phyloP scores from a whole-genome alignment of 2,797 vertebrate species.

The Macroramphosus scolopax region DNA sequence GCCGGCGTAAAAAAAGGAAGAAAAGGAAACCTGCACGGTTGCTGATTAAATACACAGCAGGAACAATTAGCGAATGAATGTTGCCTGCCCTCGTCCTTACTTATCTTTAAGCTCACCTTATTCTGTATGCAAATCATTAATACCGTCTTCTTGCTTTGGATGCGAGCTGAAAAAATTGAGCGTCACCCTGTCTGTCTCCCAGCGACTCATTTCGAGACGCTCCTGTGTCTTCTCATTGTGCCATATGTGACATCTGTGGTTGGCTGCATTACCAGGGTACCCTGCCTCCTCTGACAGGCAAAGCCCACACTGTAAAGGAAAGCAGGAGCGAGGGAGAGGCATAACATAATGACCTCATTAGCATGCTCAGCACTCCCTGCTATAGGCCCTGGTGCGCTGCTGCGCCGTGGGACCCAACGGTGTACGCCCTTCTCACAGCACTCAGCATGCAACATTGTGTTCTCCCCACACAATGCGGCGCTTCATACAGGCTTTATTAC shows the following conservation, averaged over 20 bases:
- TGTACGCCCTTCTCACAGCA: slow-evolving; percentile 81
- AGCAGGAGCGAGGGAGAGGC: slow-evolving; percentile 65
- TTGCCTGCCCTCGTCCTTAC: slow-evolving; percentile 45
- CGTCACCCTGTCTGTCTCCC: slow-evolving; percentile 46
- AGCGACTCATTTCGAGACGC: slow-evolving; percentile 45
- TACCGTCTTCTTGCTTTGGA: slow-evolving; percentile 50
- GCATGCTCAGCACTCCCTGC: slow-evolving; percentile 78
- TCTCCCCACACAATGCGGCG: slow-evolving; percentile 76
- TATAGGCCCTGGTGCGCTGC: slow-evolving; percentile 78
- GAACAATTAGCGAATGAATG: slow-evolving; percentile 69
- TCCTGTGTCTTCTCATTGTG: slow-evolving; percentile 72
- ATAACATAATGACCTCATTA: slow-evolving; percentile 86
- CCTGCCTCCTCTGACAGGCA: slow-evolving; percentile 70
- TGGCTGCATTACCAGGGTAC: slow-evolving; percentile 66
- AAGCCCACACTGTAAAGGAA: slow-evolving; percentile 78
- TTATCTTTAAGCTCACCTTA: slow-evolving; percentile 64
- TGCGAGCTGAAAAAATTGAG: slow-evolving; percentile 60
- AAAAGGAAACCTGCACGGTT: slow-evolving; percentile 24
- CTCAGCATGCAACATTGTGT: slow-evolving; percentile 80
- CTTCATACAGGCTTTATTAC: slow-evolving; percentile 79
- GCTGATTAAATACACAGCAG: slow-evolving; percentile 60
- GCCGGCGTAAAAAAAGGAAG: slow-evolving; percentile 19
- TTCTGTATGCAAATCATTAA: slow-evolving; percentile 60
- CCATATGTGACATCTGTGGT: slow-evolving; percentile 82
- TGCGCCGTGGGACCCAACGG: slow-evolving; percentile 80